Evolutionary conservation across 1,140 invertebrate species (phyloP).

Genomic region (Drosophila trapezifrons): DNA sequence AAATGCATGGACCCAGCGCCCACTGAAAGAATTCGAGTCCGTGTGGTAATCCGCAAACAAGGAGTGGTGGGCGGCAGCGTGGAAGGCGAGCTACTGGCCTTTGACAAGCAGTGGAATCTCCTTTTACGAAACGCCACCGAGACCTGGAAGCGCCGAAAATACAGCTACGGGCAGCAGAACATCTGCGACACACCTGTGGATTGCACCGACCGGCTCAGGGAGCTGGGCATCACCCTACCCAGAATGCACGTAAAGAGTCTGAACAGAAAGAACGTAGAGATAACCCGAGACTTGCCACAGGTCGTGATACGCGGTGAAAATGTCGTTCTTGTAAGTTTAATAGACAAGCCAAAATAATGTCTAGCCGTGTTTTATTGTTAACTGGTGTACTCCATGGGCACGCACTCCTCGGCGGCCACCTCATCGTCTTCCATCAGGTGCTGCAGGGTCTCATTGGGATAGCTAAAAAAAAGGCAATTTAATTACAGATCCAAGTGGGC

Average conservation of each 20-base stretch:
- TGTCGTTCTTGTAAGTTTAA: constrained; percentile 85
- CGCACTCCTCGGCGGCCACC: constrained; percentile 88
- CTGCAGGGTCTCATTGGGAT: constrained; percentile 88
- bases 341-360: constrained; percentile 34
- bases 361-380: constrained; percentile 35
- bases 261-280: constrained; percentile 88
- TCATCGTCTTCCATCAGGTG: constrained; percentile 88
- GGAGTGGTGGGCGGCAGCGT: constrained; percentile 90
- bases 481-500: background rate
- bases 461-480: constrained; percentile 85
- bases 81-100: constrained; percentile 92
- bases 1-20: background rate
- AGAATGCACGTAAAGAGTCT: constrained; percentile 85
- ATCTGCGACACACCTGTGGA: constrained; percentile 42
- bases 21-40: constrained; percentile 85
- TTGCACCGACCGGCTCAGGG: constrained; percentile 45
- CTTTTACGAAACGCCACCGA: constrained; percentile 94
- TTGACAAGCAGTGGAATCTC: constrained; percentile 98
- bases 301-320: constrained; percentile 94
- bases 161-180: constrained; percentile 69
- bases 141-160: constrained; percentile 89
- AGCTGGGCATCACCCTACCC: constrained; percentile 83
- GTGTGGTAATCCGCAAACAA: constrained; percentile 88
- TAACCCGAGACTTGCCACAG: constrained; percentile 90
- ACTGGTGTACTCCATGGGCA: constrained; percentile 86